Conservation (phyloP, 2,113 vertebrate genomes). For the Antechinus stuartii region DNA sequence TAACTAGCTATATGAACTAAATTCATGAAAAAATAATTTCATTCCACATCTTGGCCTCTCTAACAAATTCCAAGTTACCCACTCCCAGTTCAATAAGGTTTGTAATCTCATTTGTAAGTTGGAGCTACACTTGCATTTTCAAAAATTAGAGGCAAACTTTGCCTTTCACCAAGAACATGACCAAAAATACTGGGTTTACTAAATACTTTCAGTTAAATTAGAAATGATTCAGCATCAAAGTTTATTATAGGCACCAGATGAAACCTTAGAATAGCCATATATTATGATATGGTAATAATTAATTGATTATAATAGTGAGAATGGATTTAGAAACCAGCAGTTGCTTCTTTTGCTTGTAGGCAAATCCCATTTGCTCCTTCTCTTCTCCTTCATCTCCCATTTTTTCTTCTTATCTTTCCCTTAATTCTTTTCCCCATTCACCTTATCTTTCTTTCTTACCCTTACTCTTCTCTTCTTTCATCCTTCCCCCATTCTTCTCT, state of each 20-base stretch:
- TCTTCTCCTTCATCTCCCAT: neutral
- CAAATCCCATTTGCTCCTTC: neutral
- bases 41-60: neutral
- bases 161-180: neutral
- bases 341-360: neutral
- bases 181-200: neutral
- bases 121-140: neutral
- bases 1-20: constrained; percentile 21
- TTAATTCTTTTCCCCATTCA: neutral
- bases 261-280: neutral
- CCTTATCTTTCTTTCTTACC: neutral
- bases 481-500: neutral
- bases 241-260: neutral
- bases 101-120: constrained; percentile 1
- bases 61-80: neutral
- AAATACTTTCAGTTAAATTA: neutral
- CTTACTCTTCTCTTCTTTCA: neutral
- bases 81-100: neutral
- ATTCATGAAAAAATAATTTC: constrained; percentile 24
- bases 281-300: neutral
- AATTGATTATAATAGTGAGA: neutral
- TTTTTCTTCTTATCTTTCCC: neutral
- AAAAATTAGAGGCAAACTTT: neutral
- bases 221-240: neutral
- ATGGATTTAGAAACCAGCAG: neutral